phyloP scores from a whole-genome alignment of 2,888 invertebrate species.

The Alloplasta piceator region DNA sequence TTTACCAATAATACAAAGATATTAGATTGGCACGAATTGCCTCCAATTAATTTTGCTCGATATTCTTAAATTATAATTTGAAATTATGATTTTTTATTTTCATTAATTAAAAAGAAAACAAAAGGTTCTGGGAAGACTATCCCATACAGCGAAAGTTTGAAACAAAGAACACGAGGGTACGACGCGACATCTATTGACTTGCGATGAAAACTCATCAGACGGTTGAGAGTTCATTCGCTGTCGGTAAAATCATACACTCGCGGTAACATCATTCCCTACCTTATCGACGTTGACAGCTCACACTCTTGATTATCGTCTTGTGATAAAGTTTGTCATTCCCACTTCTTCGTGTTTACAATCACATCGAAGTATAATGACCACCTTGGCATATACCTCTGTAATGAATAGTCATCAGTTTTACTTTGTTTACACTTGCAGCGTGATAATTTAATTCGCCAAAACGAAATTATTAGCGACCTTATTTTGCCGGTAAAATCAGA shows the following conservation, averaged over 20 bases:
- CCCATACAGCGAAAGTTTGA: too few relatives aligned
- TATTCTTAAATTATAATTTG: constrained; percentile 63
- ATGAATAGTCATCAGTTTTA: constrained; percentile 22
- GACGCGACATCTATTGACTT: constrained; percentile 21
- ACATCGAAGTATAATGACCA: constrained; percentile 1
- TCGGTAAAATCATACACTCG: constrained; percentile 29
- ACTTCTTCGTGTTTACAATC: background rate
- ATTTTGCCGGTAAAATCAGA: too few relatives aligned
- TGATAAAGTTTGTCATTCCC: constrained; percentile 17
- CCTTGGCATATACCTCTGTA: background rate
- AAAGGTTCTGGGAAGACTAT: too few relatives aligned
- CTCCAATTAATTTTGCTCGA: constrained; percentile 73
- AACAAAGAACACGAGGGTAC: background rate
- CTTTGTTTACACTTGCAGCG: constrained; percentile 5
- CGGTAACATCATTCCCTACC: background rate
- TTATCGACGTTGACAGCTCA: constrained; percentile 35
- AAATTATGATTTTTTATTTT: too few relatives aligned
- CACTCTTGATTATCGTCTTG: constrained; percentile 17
- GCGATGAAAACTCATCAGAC: background rate
- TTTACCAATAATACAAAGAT: constrained; percentile 23
- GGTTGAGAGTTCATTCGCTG: background rate
- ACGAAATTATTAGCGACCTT: too few relatives aligned
- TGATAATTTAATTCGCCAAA: constrained; percentile 27
- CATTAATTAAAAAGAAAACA: too few relatives aligned
- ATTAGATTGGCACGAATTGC: constrained; percentile 76